Conservation (phyloP, 1,140 invertebrate species). For the Hyposmocoma kahamanoa region DNA sequence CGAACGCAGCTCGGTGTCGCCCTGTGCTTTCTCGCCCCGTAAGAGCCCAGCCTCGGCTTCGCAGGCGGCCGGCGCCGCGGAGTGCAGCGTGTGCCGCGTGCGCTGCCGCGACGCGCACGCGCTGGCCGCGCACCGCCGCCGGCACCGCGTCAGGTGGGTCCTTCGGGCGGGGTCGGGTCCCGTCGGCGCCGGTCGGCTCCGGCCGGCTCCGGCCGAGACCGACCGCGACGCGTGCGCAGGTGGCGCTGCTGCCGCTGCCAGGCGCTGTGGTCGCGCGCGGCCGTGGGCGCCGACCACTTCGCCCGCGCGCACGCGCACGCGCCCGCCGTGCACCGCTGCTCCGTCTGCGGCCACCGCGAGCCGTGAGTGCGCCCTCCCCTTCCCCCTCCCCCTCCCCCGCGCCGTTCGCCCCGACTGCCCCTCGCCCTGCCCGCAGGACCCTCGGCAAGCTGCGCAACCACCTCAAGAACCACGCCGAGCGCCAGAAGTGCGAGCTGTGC, state of each 20-base stretch:
- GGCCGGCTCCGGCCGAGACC: not conserved
- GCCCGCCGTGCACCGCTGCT: slow-evolving; percentile 35
- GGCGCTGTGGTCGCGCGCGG: slow-evolving; percentile 32
- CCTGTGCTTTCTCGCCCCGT: too few species aligned
- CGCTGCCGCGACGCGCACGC: slow-evolving; percentile 30
- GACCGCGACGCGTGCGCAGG: slow-evolving; percentile 13
- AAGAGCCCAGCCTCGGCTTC: too few species aligned
- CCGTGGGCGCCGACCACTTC: slow-evolving; percentile 46
- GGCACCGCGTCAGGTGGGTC: slow-evolving; percentile 37
- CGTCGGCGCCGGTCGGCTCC: not conserved
- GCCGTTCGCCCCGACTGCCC: slow-evolving; percentile 21
- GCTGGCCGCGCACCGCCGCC: slow-evolving; percentile 28
- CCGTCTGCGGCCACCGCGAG: slow-evolving; percentile 24
- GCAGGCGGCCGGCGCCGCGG: slow-evolving; percentile 19
- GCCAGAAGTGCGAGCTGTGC: slow-evolving; percentile 38
- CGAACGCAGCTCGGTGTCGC: not conserved
- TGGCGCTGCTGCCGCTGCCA: slow-evolving; percentile 44
- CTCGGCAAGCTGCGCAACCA: slow-evolving; percentile 43
- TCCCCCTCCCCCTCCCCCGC: slow-evolving; percentile 21
- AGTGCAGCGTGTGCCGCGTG: slow-evolving; percentile 32
- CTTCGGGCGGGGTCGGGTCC: not conserved
- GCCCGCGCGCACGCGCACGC: slow-evolving; percentile 32
- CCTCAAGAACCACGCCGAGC: slow-evolving; percentile 39
- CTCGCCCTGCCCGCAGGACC: slow-evolving; percentile 18
- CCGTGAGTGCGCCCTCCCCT: slow-evolving; percentile 21